These are phyloP conservation scores for Abramis brama DNA, from an alignment of 2,113 vertebrate genomes.

Conservation along the genomic window DNA sequence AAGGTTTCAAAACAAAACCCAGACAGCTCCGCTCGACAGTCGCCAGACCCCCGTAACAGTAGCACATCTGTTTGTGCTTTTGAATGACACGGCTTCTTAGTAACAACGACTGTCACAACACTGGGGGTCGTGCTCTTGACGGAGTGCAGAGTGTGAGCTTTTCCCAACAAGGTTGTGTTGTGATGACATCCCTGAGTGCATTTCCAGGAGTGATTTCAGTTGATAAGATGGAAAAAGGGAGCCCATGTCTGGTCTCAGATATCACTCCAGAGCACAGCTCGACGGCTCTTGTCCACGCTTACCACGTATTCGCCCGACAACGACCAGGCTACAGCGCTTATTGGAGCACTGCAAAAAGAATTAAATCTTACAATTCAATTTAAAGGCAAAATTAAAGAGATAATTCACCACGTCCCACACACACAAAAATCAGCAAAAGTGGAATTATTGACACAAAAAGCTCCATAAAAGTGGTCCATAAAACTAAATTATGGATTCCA, in stretches of 20 bases:
- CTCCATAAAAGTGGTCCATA: background rate
- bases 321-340: slow-evolving; percentile 87
- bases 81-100: background rate
- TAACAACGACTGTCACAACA: slow-evolving; percentile 17
- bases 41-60: slow-evolving; percentile 5
- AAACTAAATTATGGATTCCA: background rate
- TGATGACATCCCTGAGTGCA: slow-evolving; percentile 25
- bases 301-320: slow-evolving; percentile 78
- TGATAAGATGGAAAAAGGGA: background rate
- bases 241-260: slow-evolving; percentile 63
- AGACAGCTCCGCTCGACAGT: background rate
- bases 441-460: background rate
- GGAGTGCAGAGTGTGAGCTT: slow-evolving; percentile 22
- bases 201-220: slow-evolving; percentile 3
- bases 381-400: background rate
- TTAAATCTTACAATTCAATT: background rate
- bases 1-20: slow-evolving; percentile 15
- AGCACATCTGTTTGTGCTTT: slow-evolving; percentile 11
- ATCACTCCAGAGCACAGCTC: slow-evolving; percentile 84
- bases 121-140: background rate
- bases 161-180: slow-evolving; percentile 20
- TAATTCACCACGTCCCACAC: background rate
- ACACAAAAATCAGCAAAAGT: background rate
- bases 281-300: slow-evolving; percentile 82
- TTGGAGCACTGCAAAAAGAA: slow-evolving; percentile 69